Evolutionary conservation across 1,140 invertebrate genomes (phyloP), one percentile per base, ranked within the genome.

Genomic region (Ephestia elutella): DNA sequence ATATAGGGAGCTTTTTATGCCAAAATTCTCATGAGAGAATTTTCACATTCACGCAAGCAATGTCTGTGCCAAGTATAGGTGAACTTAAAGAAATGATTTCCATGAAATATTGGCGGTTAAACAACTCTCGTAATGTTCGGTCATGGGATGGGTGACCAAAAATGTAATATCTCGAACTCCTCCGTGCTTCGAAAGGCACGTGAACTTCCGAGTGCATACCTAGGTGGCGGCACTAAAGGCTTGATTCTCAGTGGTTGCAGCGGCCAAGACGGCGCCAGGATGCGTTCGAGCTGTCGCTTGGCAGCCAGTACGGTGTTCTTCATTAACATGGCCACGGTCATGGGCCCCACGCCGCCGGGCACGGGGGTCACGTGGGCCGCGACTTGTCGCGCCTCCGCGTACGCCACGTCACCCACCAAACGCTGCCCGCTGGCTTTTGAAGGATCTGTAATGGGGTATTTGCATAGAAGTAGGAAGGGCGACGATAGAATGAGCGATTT

Each of bases 291-390:
- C 28, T 92, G 83, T 62, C 91, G 89, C 75, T 92, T 79, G 20
- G 97, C 97, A 21, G 96, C 94, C 57, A 94, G 90, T 5, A 99
- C 95, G 0, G 98, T 99, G 83, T 99, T 99, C 71, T 94, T 93
- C 92, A 99, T 96, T 8, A 99, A 89, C 98, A 99, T 99, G 10
- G 97, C 97, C 18, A 99, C 98, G 0, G 98, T 99, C 96, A 99
- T 98, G 8, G 98, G 98, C 0, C 98, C 98, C 56, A 99, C 98
- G 62, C 98, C 98, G 25, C 98, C 97, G 10, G 98, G 98, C 17
- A 99, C 98, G 1, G 98, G 98, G 20, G 98, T 99, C 58, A 99
- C 97, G 73, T 93, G 94, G 1, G 93, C 93, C 8, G 97, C 97
- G 51, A 96, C 92, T 61, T 93, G 87, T 53, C 91, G 91, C 5